Evolutionary conservation across 2,888 invertebrate species (phyloP), one percentile per base, ranked within the genome.

Genomic region (Trilocha varians): DNA sequence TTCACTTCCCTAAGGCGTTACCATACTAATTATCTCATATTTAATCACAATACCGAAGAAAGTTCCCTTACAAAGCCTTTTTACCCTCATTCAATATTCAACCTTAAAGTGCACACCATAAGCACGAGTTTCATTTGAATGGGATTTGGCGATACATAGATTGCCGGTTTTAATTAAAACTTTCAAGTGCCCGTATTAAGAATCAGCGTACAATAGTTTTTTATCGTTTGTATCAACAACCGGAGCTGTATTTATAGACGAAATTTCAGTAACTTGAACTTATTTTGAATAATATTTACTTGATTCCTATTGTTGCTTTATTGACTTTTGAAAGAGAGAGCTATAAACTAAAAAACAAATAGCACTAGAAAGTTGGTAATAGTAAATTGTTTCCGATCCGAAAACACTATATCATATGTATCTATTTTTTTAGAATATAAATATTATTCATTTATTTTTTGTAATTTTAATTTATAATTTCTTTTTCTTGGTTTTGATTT

Each of bases 91-190:
- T 39, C 17, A 13, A 46, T 39, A 35, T 34, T 48, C 36, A 44
- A 56, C 56, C 53, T 42, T 56, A 50, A 38, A 25, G 5, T 2
- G 9, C 37, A 18, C n/a, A 8, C 5, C 15, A 32, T 48, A 49
- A 25, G 35, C 38, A 25, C 36, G 38, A 48, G 42, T 36, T 40
- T 36, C 33, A 14, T 50, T 46, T 42, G 40, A 52, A 58, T 18
- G 33, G 16, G 16, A 25, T 1, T 13, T 25, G 16, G 32, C 36
- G 32, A 37, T 33, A 36, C 55, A 57, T 48, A 58, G 59, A 69
- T 68, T 55, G 66, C 54, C 48, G 42, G 45, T 54, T 56, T 64
- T 73, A 73, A 79, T 78, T 78, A 78, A 74, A 77, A 77, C 75
- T 76, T 79, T 73, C 73, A 51, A 68, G 56, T 49, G 45, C 40